Conservation (phyloP, 2,113 vertebrate genomes). For the Callocephalon fimbriatum region DNA sequence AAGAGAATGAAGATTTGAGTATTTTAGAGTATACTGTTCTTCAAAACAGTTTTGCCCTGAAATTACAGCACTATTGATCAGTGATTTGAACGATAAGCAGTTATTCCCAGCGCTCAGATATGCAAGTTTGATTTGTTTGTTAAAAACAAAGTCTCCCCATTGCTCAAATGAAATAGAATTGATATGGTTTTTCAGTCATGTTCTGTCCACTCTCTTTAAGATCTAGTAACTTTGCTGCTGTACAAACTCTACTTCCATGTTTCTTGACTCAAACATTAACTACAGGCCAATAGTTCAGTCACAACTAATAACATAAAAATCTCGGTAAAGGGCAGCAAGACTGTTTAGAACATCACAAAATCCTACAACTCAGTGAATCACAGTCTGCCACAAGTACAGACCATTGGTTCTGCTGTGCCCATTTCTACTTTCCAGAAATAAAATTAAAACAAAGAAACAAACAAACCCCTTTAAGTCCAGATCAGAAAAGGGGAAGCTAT, state of each 20-base stretch:
- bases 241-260: background rate
- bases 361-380: background rate
- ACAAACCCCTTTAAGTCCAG: background rate
- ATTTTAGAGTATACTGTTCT: background rate
- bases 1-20: background rate
- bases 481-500: background rate
- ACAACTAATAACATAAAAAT: background rate
- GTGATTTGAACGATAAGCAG: background rate
- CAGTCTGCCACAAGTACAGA: background rate
- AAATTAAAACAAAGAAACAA: background rate
- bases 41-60: background rate
- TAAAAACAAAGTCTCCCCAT: background rate
- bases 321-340: background rate
- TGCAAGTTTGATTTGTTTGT: background rate
- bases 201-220: background rate
- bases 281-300: background rate
- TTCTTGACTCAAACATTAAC: background rate
- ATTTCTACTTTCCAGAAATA: background rate
- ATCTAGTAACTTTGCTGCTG: background rate
- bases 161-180: background rate
- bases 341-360: background rate
- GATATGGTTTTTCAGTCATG: background rate
- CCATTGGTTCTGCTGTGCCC: fast-evolving
- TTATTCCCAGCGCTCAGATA: background rate
- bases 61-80: background rate